Percentiles rank a stretch among this genome's conserved stretches.
Evolutionary conservation across 2,113 vertebrate genomes (phyloP).

Genomic region (Nanger granti): DNA sequence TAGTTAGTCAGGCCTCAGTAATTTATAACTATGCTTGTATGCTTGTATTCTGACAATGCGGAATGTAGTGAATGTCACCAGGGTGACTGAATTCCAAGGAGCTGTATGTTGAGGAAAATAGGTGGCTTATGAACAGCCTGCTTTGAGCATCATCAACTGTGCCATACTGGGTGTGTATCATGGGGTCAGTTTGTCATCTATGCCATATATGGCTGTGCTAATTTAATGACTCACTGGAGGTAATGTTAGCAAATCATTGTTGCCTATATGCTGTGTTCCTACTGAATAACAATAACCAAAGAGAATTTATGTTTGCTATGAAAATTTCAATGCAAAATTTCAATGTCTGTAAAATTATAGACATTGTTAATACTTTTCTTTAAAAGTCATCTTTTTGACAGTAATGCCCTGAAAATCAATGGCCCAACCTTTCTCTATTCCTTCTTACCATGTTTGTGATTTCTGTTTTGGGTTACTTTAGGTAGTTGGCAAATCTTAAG

Average conservation of each 20-base stretch:
- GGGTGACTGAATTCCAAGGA: not conserved
- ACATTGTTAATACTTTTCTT: not conserved
- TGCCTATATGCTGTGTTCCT: not conserved
- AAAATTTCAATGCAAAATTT: not conserved
- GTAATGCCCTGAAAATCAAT: not conserved
- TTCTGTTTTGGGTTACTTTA: not conserved
- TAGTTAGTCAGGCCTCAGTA: not conserved
- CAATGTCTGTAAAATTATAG: not conserved
- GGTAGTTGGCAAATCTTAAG: not conserved
- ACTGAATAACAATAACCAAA: not conserved
- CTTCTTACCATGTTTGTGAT: not conserved
- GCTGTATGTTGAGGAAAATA: not conserved
- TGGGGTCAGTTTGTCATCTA: not conserved
- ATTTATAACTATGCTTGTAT: not conserved
- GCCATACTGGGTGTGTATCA: constrained; percentile 31
- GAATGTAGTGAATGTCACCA: not conserved
- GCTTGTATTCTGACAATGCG: not conserved
- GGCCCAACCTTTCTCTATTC: not conserved
- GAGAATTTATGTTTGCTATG: not conserved
- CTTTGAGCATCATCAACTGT: not conserved
- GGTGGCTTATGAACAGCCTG: not conserved
- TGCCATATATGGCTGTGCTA: not conserved
- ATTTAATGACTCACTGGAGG: constrained; percentile 22
- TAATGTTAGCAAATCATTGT: constrained; percentile 2
- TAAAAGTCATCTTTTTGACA: not conserved